Evolutionary conservation across 2,888 invertebrate species (phyloP).

Genomic region (Eupithecia inturbata): DNA sequence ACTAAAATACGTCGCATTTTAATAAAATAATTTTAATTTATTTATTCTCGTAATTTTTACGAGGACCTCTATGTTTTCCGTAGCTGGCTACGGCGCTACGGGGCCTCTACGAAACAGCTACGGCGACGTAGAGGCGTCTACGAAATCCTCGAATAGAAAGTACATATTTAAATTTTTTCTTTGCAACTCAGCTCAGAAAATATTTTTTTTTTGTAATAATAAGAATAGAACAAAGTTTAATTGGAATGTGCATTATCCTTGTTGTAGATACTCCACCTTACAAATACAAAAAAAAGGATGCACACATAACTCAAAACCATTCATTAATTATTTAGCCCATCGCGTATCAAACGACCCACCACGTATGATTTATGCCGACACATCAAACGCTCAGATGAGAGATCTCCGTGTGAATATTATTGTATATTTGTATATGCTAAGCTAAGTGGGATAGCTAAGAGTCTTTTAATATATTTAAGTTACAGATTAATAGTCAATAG

Average conservation of each 20-base stretch:
- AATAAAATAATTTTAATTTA: background rate
- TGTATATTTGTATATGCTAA: background rate
- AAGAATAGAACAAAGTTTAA: too few relatives aligned
- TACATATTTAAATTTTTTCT: too few relatives aligned
- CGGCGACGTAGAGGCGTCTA: slow-evolving; percentile 8
- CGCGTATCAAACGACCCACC: slow-evolving; percentile 19
- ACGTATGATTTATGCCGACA: slow-evolving; percentile 21
- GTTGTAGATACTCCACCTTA: background rate
- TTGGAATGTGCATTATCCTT: background rate
- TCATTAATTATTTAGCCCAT: slow-evolving; percentile 20
- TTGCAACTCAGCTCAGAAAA: too few relatives aligned
- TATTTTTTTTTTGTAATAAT: too few relatives aligned
- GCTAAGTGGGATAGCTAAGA: too few relatives aligned
- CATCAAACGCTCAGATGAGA: slow-evolving; percentile 33
- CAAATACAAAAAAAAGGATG: slow-evolving; percentile 14
- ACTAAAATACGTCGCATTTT: background rate
- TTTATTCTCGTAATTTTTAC: background rate
- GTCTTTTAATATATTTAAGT: too few relatives aligned
- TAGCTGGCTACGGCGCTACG: background rate
- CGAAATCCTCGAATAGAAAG: too few relatives aligned
- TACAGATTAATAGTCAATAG: too few relatives aligned
- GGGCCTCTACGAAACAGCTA: background rate
- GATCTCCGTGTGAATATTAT: slow-evolving; percentile 3
- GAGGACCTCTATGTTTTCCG: background rate
- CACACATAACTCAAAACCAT: slow-evolving; percentile 15